A percentile compares a stretch with the other conserved stretches of the same genome.
These are phyloP conservation scores for Magallana ariakensis DNA, from an alignment of 1,140 invertebrate species.

Conservation along the genomic window DNA sequence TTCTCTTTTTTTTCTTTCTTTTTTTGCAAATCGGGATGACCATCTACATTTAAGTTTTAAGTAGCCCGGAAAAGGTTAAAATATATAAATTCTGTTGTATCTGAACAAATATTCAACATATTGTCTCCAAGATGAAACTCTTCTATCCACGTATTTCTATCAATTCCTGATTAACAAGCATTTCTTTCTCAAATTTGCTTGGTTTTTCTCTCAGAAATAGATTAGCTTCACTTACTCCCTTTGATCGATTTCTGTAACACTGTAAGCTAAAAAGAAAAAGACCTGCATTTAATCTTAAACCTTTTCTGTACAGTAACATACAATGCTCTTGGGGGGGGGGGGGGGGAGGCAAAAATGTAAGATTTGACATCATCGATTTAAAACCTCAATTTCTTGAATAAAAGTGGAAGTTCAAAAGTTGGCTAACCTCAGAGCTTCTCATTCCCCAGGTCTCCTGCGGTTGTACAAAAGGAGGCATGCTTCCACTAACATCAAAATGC, in stretches of 20 bases:
- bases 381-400: not conserved
- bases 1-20: too few species aligned
- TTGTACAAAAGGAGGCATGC: conserved; percentile 40
- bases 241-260: conserved; percentile 18
- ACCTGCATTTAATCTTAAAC: too few species aligned
- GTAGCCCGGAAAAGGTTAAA: not conserved
- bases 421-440: conserved; percentile 44
- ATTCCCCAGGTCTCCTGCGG: conserved; percentile 44
- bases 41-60: too few species aligned
- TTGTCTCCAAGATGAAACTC: conserved; percentile 9
- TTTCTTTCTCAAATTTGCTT: conserved; percentile 32
- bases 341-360: too few species aligned
- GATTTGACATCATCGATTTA: not conserved
- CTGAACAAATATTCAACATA: not conserved
- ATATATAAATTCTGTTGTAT: not conserved
- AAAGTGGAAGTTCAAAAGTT: not conserved
- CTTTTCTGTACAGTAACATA: not conserved
- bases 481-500: conserved; percentile 12
- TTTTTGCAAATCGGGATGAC: too few species aligned
- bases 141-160: conserved; percentile 43
- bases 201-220: not conserved
- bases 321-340: too few species aligned
- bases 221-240: conserved; percentile 20
- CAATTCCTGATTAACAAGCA: conserved; percentile 39
- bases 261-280: conserved; percentile 8